Conservation (phyloP, 2,113 vertebrate species). For the Caranx ignobilis region DNA sequence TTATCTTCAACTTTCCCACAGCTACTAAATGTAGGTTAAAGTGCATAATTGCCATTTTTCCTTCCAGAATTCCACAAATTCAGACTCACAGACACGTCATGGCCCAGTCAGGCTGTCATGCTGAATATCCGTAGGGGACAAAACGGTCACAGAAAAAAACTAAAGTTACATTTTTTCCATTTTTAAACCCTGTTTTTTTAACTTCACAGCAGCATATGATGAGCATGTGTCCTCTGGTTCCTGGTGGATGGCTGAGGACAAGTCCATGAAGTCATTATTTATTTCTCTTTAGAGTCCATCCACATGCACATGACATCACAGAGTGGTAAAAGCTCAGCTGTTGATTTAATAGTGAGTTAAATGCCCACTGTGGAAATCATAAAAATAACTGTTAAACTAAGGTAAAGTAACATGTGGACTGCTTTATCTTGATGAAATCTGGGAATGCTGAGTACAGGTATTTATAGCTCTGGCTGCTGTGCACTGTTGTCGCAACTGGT, state of each 20-base stretch:
- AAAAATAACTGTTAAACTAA: background rate
- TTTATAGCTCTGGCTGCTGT: background rate
- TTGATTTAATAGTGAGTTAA: background rate
- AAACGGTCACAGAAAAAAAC: background rate
- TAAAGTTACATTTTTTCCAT: background rate
- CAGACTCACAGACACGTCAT: conserved; percentile 35
- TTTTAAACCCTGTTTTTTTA: background rate
- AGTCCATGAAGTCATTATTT: conserved; percentile 1
- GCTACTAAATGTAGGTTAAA: conserved; percentile 45
- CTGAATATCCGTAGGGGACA: background rate
- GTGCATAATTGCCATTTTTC: conserved; percentile 53
- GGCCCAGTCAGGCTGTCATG: conserved; percentile 16
- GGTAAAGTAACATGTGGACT: background rate
- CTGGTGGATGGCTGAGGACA: conserved; percentile 16
- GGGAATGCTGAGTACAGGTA: background rate
- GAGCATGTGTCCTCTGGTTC: conserved; percentile 21
- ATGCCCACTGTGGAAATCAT: background rate
- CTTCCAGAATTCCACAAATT: conserved; percentile 35
- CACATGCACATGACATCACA: conserved; percentile 7
- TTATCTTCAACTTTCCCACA: conserved; percentile 46
- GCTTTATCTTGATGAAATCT: background rate
- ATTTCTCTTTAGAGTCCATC: background rate
- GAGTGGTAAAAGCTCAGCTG: background rate
- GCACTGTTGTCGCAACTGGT: background rate
- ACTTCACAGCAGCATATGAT: conserved; percentile 5